These are phyloP conservation scores for Hydroisotoma schaefferi DNA, from an alignment of 2,888 invertebrate genomes.

Conservation along the genomic window DNA sequence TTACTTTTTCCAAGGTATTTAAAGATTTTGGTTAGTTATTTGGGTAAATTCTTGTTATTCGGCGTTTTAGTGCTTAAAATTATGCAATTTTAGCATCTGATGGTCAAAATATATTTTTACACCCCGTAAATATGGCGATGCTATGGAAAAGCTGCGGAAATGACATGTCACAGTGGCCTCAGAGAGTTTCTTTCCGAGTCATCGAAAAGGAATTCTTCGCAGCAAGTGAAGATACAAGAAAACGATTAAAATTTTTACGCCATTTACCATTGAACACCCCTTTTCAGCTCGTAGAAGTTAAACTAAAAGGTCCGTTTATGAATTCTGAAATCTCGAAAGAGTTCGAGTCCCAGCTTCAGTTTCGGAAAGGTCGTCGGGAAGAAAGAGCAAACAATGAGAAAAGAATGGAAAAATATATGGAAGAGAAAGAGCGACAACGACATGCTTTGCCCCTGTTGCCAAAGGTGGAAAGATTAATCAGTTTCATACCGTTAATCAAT, in stretches of 20 bases:
- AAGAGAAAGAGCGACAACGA: slow-evolving; percentile 51
- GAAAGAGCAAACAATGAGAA: slow-evolving; percentile 72
- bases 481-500: not conserved
- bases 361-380: slow-evolving; percentile 66
- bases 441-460: not conserved
- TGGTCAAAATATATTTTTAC: slow-evolving; percentile 88
- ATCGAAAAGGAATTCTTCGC: slow-evolving; percentile 83
- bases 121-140: slow-evolving; percentile 85
- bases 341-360: slow-evolving; percentile 66
- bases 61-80: no score
- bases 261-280: slow-evolving; percentile 88
- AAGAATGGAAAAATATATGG: slow-evolving; percentile 71
- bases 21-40: no score
- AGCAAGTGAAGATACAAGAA: slow-evolving; percentile 76
- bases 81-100: slow-evolving; percentile 72
- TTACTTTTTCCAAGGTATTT: slow-evolving; percentile 83
- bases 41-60: no score
- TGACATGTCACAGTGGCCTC: slow-evolving; percentile 69
- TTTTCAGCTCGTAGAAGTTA: slow-evolving; percentile 84
- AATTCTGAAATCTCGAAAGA: slow-evolving; percentile 62
- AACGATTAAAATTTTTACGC: slow-evolving; percentile 69
- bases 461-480: not conserved
- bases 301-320: slow-evolving; percentile 69
- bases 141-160: slow-evolving; percentile 80
- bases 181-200: slow-evolving; percentile 68